A percentile compares a stretch with the other conserved stretches of the same genome.
phyloP scores from a whole-genome alignment of 2,113 vertebrate genomes.

The Paratilapia polleni region DNA sequence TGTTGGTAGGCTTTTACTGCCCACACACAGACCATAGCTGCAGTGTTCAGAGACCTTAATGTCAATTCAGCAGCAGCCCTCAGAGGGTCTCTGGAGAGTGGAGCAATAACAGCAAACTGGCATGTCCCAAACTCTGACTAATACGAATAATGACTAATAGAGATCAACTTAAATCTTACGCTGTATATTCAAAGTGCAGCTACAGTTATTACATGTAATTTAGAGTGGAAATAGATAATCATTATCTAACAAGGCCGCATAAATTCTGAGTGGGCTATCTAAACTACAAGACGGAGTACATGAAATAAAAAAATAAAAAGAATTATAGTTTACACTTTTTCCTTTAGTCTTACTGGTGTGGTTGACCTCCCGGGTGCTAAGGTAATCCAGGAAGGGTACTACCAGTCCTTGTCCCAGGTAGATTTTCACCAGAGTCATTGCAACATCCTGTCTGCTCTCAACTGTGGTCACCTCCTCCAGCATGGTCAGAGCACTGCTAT shows the following conservation, averaged over 20 bases:
- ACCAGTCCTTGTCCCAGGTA: slow-evolving; percentile 88
- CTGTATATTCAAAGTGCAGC: slow-evolving; percentile 20
- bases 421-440: slow-evolving; percentile 91
- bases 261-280: not conserved
- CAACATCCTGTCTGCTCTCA: slow-evolving; percentile 89
- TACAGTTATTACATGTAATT: slow-evolving; percentile 10
- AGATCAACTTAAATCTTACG: slow-evolving; percentile 21
- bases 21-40: slow-evolving; percentile 47
- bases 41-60: slow-evolving; percentile 41
- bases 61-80: slow-evolving; percentile 46
- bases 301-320: not conserved
- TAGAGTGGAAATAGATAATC: not conserved
- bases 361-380: slow-evolving; percentile 86
- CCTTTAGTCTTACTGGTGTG: slow-evolving; percentile 84
- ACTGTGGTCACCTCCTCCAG: slow-evolving; percentile 88
- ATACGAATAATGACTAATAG: slow-evolving; percentile 45
- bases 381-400: slow-evolving; percentile 88
- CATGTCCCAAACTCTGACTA: slow-evolving; percentile 40
- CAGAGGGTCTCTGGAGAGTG: slow-evolving; percentile 28
- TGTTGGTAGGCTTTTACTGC: slow-evolving; percentile 26
- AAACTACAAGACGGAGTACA: not conserved
- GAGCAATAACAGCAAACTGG: slow-evolving; percentile 13
- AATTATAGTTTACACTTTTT: not conserved
- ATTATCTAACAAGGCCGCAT: not conserved
- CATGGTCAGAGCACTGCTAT: slow-evolving; percentile 82